Base-by-base conservation (phyloP, 2,113 vertebrate species). In the Rhagologus leucostigma region DNA sequence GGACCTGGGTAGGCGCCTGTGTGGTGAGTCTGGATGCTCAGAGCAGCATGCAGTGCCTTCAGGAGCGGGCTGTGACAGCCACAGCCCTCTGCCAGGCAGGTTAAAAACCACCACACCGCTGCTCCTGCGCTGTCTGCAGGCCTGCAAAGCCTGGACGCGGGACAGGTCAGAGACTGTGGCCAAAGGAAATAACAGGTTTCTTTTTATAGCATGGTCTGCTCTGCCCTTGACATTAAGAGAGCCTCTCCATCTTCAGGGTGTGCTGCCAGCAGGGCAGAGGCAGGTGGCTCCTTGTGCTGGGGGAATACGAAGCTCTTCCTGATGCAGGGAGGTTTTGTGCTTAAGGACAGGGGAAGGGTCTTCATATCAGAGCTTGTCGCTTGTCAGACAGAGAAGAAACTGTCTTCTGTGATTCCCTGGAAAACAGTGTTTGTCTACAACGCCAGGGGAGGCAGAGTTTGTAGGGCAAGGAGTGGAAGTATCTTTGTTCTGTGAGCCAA, bases 151-250 rank as follows among this genome's bases (percentile, higher is more conserved):
- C 75, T 65, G 68, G 60, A 49, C 0, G 0, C 46, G 60, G 83
- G 62, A 37, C 73, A 39, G 68, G 39, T 30, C n/a, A 57, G 76
- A 77, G 63, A 24, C 82, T 73, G 57, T 26, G 75, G 75, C 59
- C 79, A 56, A 74, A 59, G 64, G 76, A 63, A 94, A 55, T 68
- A 87, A 63, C 46, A 2, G 13, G 10, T 82, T 95, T 89, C 91
- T 96, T 95, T 97, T 97, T 96, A 96, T 96, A 97, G 95, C 49
- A 0, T 29, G 67, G 35, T 74, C 42, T 91, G 35, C 2, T 79
- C 70, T 96, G 89, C 64, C 94, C 93, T 96, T 97, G 96, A 94
- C 93, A 91, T 96, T 95, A 75, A 86, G 75, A 90, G 59, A 64
- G 42, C 14, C 11, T 42, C 70, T 75, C 26, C 3, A 16, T 93